These are phyloP conservation scores for Corythoichthys intestinalis DNA, from an alignment of 2,113 vertebrate species.

Conservation along the genomic window DNA sequence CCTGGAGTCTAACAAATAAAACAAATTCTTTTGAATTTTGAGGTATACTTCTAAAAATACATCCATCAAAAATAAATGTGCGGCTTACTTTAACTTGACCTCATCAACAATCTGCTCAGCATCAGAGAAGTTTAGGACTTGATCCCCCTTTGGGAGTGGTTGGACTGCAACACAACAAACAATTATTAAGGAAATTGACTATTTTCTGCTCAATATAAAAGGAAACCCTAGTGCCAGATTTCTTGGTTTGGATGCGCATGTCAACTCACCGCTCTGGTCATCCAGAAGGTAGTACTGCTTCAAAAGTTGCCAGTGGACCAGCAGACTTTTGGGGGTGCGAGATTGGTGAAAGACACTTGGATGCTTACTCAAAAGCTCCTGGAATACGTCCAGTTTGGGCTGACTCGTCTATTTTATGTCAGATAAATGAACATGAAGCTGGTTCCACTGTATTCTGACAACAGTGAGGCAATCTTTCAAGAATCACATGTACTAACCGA, in stretches of 20 bases:
- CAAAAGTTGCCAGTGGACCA: slow-evolving; percentile 95
- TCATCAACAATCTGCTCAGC: slow-evolving; percentile 94
- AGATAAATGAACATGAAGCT: slow-evolving; percentile 9
- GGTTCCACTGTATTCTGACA: not conserved
- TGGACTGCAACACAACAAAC: slow-evolving; percentile 77
- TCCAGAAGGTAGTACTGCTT: slow-evolving; percentile 95
- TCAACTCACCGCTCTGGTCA: slow-evolving; percentile 86
- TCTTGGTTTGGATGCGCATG: no score
- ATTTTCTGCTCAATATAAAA: no score
- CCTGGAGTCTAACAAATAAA: not conserved
- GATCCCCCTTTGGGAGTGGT: slow-evolving; percentile 92
- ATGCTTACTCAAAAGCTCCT: slow-evolving; percentile 87
- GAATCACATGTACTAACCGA: slow-evolving; percentile 75
- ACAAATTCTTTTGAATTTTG: not conserved
- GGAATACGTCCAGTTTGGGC: slow-evolving; percentile 90
- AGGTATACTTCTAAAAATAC: not conserved
- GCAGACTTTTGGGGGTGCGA: slow-evolving; percentile 85
- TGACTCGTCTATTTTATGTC: slow-evolving; percentile 80
- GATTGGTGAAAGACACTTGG: slow-evolving; percentile 86
- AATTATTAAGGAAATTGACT: not conserved
- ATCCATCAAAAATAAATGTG: not conserved
- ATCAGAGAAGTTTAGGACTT: slow-evolving; percentile 93
- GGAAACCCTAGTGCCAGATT: no score
- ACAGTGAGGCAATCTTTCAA: not conserved
- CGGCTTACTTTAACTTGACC: slow-evolving; percentile 85